Percentiles rank a stretch among this genome's conserved stretches.
Conservation (phyloP, 2,888 invertebrate genomes). For the Rosalia funebris region DNA sequence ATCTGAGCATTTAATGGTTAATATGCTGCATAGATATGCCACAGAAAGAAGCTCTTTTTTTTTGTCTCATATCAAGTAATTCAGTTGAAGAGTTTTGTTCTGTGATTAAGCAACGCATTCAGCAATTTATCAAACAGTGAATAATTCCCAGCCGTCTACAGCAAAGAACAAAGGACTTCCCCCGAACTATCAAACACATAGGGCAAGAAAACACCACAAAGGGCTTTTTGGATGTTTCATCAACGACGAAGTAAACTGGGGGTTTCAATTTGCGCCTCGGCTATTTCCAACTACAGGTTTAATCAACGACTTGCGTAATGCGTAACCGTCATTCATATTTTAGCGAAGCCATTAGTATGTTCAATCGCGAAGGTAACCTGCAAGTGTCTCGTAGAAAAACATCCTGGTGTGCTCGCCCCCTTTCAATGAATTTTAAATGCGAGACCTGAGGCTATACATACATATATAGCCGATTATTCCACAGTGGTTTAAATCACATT, state of each 20-base stretch:
- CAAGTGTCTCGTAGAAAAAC: neutral
- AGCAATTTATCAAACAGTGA: no score
- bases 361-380: slow-evolving; percentile 2
- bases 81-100: no score
- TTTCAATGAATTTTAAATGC: slow-evolving; percentile 9
- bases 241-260: slow-evolving; percentile 3
- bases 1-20: no score
- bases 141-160: no score
- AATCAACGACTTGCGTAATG: slow-evolving; percentile 17
- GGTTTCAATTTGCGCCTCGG: slow-evolving; percentile 11
- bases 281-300: slow-evolving; percentile 4
- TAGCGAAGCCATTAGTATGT: slow-evolving; percentile 8
- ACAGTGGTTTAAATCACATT: no score
- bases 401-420: neutral
- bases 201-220: slow-evolving; percentile 15
- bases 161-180: slow-evolving; percentile 5
- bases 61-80: no score
- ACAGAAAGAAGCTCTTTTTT: no score
- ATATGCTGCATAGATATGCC: no score
- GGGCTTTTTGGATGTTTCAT: slow-evolving; percentile 11
- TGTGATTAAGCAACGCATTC: no score
- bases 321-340: slow-evolving; percentile 12
- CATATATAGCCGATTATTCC: neutral
- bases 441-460: neutral
- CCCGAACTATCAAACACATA: neutral